Base-by-base conservation (phyloP, 2,113 vertebrate species). In the Hydrochoerus hydrochaeris region DNA sequence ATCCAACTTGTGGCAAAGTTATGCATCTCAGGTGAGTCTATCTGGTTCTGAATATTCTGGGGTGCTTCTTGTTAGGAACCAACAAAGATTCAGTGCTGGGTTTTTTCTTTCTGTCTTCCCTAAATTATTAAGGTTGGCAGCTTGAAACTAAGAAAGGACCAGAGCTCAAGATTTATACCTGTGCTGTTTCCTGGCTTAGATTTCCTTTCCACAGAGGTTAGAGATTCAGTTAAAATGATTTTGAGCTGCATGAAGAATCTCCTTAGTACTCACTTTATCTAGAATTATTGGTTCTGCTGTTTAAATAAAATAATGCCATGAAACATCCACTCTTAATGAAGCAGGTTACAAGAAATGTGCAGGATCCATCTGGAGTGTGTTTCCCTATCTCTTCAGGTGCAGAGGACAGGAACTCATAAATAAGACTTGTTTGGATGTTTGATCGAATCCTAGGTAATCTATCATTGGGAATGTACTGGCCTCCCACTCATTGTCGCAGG, bases 151-250 rank as follows among this genome's bases (percentile, higher is more conserved):
- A 93, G 49, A 95, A 94, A 96, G 58, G 14, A 73, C 57, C 38
- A 71, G 80, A 52, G 38, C 63, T 86, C 65, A 92, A 77, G 75
- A 96, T 81, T 94, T 96, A 87, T 89, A 88, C 28, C 1, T 84
- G n/a, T 19, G 78, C 30, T 75, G 46, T 41, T 41, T 67, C 49
- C 38, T 90, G 62, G 82, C 35, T 94, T 96, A 95, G 75, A 85
- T 52, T 84, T 92, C 44, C 22, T 91, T 97, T 88, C 38, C 73
- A 93, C 26, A 88, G 63, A 94, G 60, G 58, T 94, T 73, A 46
- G 75, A 86, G 57, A 91, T 82, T 96, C 90, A 91, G 85, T 95
- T 96, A 81, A 97, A 97, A 83, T 88, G 86, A 92, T 91, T 95
- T 71, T 67, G 62, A 97, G 30, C 89, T 44, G 71, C 38, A 58